Conservation (phyloP, 2,797 vertebrate species). For the Tapirus indicus region DNA sequence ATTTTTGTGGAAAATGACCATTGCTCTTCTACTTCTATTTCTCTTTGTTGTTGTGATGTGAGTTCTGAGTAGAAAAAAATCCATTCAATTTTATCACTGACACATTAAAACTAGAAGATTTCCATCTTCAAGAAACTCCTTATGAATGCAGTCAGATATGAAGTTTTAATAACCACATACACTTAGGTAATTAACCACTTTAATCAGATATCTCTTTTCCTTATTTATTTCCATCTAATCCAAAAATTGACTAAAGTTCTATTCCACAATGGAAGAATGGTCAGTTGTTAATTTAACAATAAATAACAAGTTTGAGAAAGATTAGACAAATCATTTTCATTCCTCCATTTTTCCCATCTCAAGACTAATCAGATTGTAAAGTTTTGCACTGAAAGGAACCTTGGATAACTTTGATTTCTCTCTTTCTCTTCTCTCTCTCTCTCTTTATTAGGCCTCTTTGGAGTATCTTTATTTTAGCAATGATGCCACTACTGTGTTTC, state of each 20-base stretch:
- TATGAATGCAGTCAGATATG: background rate
- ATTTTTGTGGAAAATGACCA: background rate
- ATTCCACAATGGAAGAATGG: background rate
- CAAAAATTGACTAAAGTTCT: background rate
- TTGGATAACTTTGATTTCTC: background rate
- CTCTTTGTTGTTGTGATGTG: background rate
- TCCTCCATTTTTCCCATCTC: background rate
- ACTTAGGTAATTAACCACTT: background rate
- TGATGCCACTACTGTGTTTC: background rate
- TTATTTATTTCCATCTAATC: background rate
- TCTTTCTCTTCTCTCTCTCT: background rate
- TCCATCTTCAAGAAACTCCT: background rate
- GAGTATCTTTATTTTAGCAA: background rate
- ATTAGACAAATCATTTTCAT: background rate
- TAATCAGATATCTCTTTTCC: background rate
- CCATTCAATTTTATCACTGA: background rate
- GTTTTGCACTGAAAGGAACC: background rate
- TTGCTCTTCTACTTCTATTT: background rate
- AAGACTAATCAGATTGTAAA: background rate
- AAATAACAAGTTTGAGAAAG: background rate
- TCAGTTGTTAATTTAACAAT: background rate
- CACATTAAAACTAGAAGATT: background rate
- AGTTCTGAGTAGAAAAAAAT: background rate
- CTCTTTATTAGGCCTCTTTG: background rate
- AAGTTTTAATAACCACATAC: background rate